Conservation (phyloP, 1,140 invertebrate species). For the Leucophenga varia region DNA sequence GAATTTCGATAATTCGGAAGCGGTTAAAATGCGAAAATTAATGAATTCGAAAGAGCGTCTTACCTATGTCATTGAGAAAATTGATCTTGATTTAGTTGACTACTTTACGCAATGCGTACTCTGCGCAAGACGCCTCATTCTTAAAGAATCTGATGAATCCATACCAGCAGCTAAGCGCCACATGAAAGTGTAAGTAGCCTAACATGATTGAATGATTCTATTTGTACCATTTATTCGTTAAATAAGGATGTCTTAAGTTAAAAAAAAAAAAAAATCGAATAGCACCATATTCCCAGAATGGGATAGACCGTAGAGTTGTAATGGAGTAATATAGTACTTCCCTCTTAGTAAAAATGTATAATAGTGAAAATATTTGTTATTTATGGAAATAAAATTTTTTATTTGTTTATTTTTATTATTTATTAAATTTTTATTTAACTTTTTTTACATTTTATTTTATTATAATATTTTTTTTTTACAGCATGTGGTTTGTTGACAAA, state of each 20-base stretch:
- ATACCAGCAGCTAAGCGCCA: slow-evolving; percentile 77
- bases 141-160: slow-evolving; percentile 82
- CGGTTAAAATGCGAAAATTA: slow-evolving; percentile 58
- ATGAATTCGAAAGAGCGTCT: slow-evolving; percentile 67
- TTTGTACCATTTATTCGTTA: not conserved
- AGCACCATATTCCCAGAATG: no score
- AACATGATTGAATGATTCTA: not conserved
- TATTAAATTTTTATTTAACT: no score
- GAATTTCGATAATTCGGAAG: slow-evolving; percentile 71
- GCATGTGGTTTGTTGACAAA: slow-evolving; percentile 53
- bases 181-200: slow-evolving; percentile 68
- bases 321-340: no score
- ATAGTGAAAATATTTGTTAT: no score
- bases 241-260: slow-evolving; percentile 36
- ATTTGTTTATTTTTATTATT: no score
- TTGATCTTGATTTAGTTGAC: slow-evolving; percentile 68
- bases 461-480: slow-evolving; percentile 42
- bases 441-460: not conserved
- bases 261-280: not conserved
- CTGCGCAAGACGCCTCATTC: slow-evolving; percentile 72
- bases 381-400: no score
- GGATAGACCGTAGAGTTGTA: no score
- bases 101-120: slow-evolving; percentile 76
- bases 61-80: slow-evolving; percentile 70
- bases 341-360: no score